Base-by-base conservation (phyloP, 2,888 invertebrate species). In the Cosmorhoe ocellata region DNA sequence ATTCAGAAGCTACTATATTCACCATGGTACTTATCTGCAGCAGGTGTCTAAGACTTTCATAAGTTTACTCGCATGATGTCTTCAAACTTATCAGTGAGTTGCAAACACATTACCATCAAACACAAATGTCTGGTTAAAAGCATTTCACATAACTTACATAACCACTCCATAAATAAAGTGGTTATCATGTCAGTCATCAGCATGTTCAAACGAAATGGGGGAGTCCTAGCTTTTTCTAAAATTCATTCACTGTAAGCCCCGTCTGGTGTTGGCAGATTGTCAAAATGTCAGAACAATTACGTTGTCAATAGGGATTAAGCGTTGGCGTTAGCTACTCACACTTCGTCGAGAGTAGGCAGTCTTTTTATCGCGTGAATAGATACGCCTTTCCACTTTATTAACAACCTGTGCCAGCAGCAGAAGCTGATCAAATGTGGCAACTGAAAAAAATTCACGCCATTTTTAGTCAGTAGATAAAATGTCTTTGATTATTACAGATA, bases 251-350 rank as follows among this genome's bases (percentile, higher is more conserved):
- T 64, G 60, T 64, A 63, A 63, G 18, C 67, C 58, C 59, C 42
- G 26, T 45, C 41, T 48, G 57, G 61, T 65, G 69, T 68, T 78
- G 80, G 76, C 80, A 75, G 61, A 67, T 69, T 75, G 80, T 78
- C 82, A 81, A 76, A 78, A 77, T 67, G 72, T 69, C 65, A 65
- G 67, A 71, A 74, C 79, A 79, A 83, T 81, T 79, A 79, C 71
- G 69, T 67, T 67, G 76, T 73, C 79, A 73, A 71, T 71, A 73
- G 69, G 71, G 74, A 73, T 74, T 76, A 71, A 67, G 62, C 57
- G 63, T 66, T 70, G 66, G 42, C 30, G 39, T 45, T 18, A 36
- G 69, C 68, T 67, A 63, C 68, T 64, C 66, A 59, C 39, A 56
- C 62, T 48, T 10, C 11, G 24, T 64, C 64, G 64, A 33, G 67